phyloP scores from a whole-genome alignment of 2,888 invertebrate species.

The Cheilosia vernalis region DNA sequence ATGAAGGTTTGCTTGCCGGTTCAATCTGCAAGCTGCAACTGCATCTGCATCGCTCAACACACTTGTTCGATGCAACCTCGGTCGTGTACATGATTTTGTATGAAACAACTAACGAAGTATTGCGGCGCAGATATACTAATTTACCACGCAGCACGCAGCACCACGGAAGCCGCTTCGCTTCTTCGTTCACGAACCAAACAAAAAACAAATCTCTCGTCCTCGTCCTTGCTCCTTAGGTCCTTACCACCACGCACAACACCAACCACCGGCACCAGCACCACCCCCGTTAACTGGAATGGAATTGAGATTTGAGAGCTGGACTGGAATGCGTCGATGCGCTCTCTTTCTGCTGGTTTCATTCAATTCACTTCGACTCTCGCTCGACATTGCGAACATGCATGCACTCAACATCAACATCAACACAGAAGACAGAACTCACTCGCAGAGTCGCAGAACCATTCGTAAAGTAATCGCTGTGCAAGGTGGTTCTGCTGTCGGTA shows the following conservation, averaged over 20 bases:
- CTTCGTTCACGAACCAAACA: slow-evolving; percentile 43
- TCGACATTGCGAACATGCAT: slow-evolving; percentile 11
- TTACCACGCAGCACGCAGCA: too few species aligned
- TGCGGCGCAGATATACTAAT: slow-evolving; percentile 64
- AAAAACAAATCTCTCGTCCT: slow-evolving; percentile 36
- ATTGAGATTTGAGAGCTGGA: slow-evolving; percentile 1
- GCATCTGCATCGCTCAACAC: not conserved
- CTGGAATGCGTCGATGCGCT: slow-evolving; percentile 54
- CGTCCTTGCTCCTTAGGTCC: slow-evolving; percentile 1
- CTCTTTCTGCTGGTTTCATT: slow-evolving; percentile 18
- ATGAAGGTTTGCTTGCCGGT: too few species aligned
- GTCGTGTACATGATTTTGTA: not conserved
- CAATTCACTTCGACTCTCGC: slow-evolving; percentile 6
- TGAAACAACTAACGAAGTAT: slow-evolving; percentile 32
- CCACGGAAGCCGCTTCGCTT: slow-evolving; percentile 16
- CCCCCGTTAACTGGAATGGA: slow-evolving; percentile 47
- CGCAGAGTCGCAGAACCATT: slow-evolving; percentile 54
- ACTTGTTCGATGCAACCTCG: slow-evolving; percentile 36
- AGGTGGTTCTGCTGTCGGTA: slow-evolving; percentile 63
- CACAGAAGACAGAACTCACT: not conserved
- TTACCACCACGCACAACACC: not conserved
- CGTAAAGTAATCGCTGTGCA: slow-evolving; percentile 61
- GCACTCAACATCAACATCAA: slow-evolving; percentile 19
- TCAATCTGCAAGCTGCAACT: too few species aligned
- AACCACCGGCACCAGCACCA: not conserved